These are phyloP conservation scores for Symphodus melops DNA, from an alignment of 2,113 vertebrate species.

Conservation along the genomic window DNA sequence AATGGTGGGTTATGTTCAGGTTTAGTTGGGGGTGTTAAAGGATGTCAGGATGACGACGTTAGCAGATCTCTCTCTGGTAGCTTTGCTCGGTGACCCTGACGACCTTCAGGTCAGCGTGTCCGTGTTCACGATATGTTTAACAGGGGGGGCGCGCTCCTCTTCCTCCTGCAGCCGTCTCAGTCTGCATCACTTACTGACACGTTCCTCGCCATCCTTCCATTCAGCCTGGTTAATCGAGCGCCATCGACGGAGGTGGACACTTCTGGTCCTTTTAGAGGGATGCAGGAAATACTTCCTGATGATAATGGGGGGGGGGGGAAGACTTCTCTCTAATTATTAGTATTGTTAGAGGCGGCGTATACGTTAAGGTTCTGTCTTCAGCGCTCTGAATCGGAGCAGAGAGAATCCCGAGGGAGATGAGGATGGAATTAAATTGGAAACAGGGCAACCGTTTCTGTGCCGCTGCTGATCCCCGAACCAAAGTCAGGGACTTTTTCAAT, in stretches of 20 bases:
- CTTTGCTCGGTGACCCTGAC: no score
- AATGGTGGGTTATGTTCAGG: conserved; percentile 5
- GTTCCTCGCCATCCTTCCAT: background rate
- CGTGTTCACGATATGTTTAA: conserved; percentile 8
- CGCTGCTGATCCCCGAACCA: conserved; percentile 24
- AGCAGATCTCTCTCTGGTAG: background rate
- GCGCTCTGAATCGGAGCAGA: conserved; percentile 2
- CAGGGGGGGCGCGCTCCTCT: conserved; percentile 7
- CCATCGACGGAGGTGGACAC: no score
- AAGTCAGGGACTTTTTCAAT: background rate
- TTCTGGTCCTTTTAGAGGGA: conserved; percentile 9
- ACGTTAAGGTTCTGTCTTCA: conserved; percentile 6
- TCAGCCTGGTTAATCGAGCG: background rate
- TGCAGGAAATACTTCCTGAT: background rate
- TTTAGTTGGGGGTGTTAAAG: conserved; percentile 17
- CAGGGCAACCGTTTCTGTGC: conserved; percentile 1
- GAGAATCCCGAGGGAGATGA: background rate
- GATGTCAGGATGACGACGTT: background rate
- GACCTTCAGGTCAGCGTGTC: conserved; percentile 1
- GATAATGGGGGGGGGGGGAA: background rate
- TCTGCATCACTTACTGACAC: conserved; percentile 29
- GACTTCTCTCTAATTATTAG: conserved; percentile 33
- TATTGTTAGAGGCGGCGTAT: conserved; percentile 44
- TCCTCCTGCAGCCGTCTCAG: conserved; percentile 7
- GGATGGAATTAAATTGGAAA: conserved; percentile 37